Conservation (phyloP, 2,113 vertebrate genomes). For the Stigmatopora argus region DNA sequence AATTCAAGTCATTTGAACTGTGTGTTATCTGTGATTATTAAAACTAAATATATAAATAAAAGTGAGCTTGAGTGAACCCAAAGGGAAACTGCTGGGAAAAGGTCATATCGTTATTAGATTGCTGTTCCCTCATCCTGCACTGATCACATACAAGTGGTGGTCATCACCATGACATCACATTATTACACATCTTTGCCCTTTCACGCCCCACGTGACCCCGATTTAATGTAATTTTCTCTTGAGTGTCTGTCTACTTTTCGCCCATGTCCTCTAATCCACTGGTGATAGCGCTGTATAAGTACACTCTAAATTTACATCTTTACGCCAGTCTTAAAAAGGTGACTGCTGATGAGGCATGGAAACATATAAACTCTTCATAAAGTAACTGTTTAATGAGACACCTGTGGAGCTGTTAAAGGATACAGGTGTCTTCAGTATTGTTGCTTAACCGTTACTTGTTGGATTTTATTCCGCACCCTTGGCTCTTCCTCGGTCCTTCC, state of each 20-base stretch:
- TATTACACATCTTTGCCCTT: conserved; percentile 16
- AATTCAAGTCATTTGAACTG: background rate
- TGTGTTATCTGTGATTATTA: conserved; percentile 23
- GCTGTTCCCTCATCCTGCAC: conserved; percentile 35
- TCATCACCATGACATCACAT: conserved; percentile 25
- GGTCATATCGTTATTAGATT: conserved; percentile 31
- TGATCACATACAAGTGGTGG: conserved; percentile 23
- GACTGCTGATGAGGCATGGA: background rate
- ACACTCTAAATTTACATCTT: background rate
- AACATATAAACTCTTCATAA: conserved; percentile 30
- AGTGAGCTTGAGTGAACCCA: conserved; percentile 11
- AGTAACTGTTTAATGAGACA: conserved; percentile 31
- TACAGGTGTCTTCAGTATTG: conserved; percentile 10
- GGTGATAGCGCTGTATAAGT: background rate
- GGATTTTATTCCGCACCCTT: conserved; percentile 47
- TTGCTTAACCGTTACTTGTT: conserved; percentile 40
- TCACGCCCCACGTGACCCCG: conserved; percentile 10
- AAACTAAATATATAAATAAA: conserved; percentile 13
- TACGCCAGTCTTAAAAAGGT: background rate
- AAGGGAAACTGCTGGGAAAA: conserved; percentile 13
- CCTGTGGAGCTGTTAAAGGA: conserved; percentile 22
- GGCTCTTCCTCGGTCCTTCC: conserved; percentile 31
- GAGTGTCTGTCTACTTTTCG: conserved; percentile 1
- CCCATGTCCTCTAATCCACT: background rate
- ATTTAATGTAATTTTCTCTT: conserved; percentile 5